Percentiles rank a stretch among this genome's conserved stretches.
phyloP scores from a whole-genome alignment of 2,797 vertebrate genomes.

The Eleutherodactylus coqui region DNA sequence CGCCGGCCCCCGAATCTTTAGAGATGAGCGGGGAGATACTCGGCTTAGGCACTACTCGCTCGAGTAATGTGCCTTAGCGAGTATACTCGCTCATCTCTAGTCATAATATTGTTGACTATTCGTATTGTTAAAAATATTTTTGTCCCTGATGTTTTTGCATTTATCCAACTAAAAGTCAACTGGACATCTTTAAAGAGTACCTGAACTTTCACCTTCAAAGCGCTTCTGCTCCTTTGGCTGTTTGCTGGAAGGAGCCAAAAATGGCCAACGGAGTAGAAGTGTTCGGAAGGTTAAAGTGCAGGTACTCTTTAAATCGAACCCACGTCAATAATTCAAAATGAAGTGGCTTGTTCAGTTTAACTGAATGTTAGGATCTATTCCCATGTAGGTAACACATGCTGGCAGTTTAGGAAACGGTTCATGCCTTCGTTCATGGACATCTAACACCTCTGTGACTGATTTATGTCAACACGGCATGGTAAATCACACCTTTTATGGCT shows the following conservation, averaged over 20 bases:
- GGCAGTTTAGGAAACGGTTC: neutral
- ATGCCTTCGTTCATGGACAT: neutral
- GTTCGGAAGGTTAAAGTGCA: no score
- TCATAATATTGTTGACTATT: neutral
- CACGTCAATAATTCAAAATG: neutral
- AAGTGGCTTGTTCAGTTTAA: neutral
- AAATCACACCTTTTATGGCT: neutral
- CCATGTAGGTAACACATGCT: neutral
- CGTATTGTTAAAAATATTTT: neutral
- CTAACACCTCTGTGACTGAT: neutral
- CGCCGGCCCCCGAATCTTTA: no score
- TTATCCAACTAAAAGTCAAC: neutral
- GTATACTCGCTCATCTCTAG: no score
- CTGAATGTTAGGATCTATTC: neutral
- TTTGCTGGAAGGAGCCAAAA: no score
- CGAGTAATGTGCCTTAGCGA: no score
- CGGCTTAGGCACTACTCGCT: no score
- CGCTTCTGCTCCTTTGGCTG: no score
- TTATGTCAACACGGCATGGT: neutral
- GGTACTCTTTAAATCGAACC: no score
- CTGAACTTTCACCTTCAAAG: no score
- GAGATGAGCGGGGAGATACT: no score
- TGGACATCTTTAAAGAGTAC: neutral
- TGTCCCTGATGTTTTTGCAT: neutral
- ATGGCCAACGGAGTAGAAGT: no score